Percentiles rank a stretch among this genome's conserved stretches.
Conservation (phyloP, 2,888 invertebrate species). For the Villa cingulata region DNA sequence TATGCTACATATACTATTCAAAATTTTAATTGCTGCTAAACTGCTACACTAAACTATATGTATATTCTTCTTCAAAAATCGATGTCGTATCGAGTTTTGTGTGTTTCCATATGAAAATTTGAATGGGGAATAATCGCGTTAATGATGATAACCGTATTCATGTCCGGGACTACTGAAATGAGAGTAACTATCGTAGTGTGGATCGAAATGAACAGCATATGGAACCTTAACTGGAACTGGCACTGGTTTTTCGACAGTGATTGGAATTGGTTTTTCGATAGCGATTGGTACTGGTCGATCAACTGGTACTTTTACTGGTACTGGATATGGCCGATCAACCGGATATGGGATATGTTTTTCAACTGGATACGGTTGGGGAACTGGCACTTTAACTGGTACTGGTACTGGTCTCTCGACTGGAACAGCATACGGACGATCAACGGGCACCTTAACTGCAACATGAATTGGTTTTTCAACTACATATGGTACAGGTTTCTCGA, state of each 20-base stretch:
- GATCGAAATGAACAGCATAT: conserved; percentile 37
- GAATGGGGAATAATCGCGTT: no score
- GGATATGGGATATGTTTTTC: conserved; percentile 55
- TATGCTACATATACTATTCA: conserved; percentile 2
- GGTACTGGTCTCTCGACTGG: conserved; percentile 52
- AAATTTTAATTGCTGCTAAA: no score
- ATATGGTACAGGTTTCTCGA: conserved; percentile 46
- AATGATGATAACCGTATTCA: conserved; percentile 24
- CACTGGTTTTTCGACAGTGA: conserved; percentile 47
- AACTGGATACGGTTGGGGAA: conserved; percentile 55
- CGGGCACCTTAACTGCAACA: conserved; percentile 40
- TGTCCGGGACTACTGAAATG: conserved; percentile 39
- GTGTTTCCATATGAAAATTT: no score
- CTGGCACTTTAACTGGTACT: conserved; percentile 60
- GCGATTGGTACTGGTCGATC: conserved; percentile 39
- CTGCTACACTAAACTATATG: no score
- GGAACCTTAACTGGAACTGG: conserved; percentile 43
- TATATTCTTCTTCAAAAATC: no score
- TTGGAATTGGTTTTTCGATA: conserved; percentile 48
- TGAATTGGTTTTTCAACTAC: conserved; percentile 56
- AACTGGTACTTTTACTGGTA: conserved; percentile 50
- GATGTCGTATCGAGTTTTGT: no score
- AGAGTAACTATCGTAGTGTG: conserved; percentile 27
- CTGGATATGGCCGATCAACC: conserved; percentile 48
- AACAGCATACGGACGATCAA: conserved; percentile 52